Percentiles rank a stretch among this genome's conserved stretches.
phyloP scores from a whole-genome alignment of 2,113 vertebrate species.

The Scartelaos histophorus region DNA sequence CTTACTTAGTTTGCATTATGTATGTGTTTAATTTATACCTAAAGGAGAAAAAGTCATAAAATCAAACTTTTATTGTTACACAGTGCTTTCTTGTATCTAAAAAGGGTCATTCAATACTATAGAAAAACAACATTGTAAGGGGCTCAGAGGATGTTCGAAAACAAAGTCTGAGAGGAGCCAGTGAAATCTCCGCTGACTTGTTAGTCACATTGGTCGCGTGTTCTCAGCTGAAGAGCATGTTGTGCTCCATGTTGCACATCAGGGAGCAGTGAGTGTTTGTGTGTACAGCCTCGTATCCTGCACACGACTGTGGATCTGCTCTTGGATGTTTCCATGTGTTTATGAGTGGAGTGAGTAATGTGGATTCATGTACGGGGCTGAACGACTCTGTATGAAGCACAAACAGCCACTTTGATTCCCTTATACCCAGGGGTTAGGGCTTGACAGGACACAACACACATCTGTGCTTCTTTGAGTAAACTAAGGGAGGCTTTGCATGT shows the following conservation, averaged over 20 bases:
- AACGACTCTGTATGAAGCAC: neutral
- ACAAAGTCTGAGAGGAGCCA: constrained; percentile 5
- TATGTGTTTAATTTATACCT: neutral
- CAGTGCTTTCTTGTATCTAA: neutral
- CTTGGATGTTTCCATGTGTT: constrained; percentile 14
- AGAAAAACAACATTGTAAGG: neutral
- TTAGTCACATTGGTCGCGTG: constrained; percentile 48
- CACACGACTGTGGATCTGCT: neutral
- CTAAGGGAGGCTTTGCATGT: neutral
- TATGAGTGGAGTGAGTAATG: constrained; percentile 26
- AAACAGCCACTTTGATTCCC: constrained; percentile 8
- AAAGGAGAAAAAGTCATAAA: neutral
- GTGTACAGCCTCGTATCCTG: constrained; percentile 1
- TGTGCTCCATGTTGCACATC: constrained; percentile 29
- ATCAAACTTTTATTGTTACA: neutral
- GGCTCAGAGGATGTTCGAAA: constrained; percentile 12
- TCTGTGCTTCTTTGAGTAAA: neutral
- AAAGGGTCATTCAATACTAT: neutral
- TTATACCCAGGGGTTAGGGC: neutral
- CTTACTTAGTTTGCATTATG: neutral
- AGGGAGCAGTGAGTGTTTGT: constrained; percentile 26
- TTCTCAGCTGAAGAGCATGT: constrained; percentile 30
- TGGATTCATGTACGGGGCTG: constrained; percentile 3
- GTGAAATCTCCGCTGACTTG: constrained; percentile 47
- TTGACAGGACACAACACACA: neutral